Conservation (phyloP, 2,888 invertebrate species). For the Buathra laborator region DNA sequence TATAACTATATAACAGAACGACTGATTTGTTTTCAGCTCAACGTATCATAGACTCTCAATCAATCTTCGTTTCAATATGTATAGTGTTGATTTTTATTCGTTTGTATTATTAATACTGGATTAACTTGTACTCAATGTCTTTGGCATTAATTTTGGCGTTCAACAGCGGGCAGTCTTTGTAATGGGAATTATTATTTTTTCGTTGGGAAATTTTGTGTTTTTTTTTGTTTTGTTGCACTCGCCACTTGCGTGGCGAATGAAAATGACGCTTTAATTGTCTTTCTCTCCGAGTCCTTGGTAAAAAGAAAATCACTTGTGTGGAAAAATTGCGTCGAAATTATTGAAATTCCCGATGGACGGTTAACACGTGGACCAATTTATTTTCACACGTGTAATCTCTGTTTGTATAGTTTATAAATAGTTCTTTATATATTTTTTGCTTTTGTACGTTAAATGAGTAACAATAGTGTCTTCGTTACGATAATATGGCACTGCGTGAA, state of each 20-base stretch:
- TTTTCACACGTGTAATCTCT: not conserved
- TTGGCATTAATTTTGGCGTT: slow-evolving; percentile 75
- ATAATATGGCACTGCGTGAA: slow-evolving; percentile 2
- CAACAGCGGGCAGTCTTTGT: slow-evolving; percentile 32
- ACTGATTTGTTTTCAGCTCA: slow-evolving; percentile 45
- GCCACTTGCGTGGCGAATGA: too few species aligned
- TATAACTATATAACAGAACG: slow-evolving; percentile 56
- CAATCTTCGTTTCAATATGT: slow-evolving; percentile 18
- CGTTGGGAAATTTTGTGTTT: not conserved
- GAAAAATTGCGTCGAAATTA: not conserved
- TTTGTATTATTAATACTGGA: slow-evolving; percentile 67
- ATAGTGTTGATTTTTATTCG: slow-evolving; percentile 33
- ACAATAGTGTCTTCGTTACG: not conserved
- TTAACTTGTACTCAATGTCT: slow-evolving; percentile 70
- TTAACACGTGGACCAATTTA: not conserved
- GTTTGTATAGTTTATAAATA: not conserved
- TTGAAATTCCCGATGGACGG: not conserved
- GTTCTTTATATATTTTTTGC: not conserved
- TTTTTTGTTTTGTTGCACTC: not conserved
- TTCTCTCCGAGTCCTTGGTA: not conserved
- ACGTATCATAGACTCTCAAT: slow-evolving; percentile 51
- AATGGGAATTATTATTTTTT: slow-evolving; percentile 24
- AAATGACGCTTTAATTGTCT: not conserved
- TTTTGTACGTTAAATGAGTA: not conserved
- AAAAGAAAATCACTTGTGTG: slow-evolving; percentile 3